phyloP scores from a whole-genome alignment of 2,113 vertebrate genomes.

The Patagioenas fasciata region DNA sequence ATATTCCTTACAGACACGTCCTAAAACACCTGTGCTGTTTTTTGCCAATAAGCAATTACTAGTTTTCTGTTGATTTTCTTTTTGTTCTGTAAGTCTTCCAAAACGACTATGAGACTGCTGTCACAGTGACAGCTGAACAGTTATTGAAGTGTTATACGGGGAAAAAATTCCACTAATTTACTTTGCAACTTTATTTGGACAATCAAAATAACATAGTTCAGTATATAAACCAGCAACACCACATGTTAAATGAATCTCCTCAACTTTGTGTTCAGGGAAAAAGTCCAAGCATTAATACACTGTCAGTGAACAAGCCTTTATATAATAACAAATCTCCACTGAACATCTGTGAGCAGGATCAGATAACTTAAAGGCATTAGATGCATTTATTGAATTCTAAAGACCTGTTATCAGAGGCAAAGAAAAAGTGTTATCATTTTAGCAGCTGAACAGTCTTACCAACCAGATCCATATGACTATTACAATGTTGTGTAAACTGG shows the following conservation, averaged over 20 bases:
- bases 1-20: background rate
- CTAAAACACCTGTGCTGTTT: background rate
- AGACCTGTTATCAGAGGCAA: background rate
- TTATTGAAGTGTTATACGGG: background rate
- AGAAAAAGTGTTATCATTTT: background rate
- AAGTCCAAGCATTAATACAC: background rate
- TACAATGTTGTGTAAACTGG: background rate
- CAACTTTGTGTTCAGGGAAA: background rate
- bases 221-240: background rate
- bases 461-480: background rate
- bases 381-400: background rate
- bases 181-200: background rate
- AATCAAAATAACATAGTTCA: background rate
- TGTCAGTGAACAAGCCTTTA: background rate
- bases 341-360: background rate
- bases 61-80: background rate
- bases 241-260: background rate
- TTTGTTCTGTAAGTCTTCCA: background rate
- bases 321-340: background rate
- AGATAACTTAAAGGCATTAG: background rate
- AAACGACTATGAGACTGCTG: background rate
- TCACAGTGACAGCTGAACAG: rapidly evolving
- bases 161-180: background rate
- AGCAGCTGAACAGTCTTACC: background rate
- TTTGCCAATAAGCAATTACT: background rate